Evolutionary conservation across 2,113 vertebrate species (phyloP).

Genomic region (Dolichotis patagonum): DNA sequence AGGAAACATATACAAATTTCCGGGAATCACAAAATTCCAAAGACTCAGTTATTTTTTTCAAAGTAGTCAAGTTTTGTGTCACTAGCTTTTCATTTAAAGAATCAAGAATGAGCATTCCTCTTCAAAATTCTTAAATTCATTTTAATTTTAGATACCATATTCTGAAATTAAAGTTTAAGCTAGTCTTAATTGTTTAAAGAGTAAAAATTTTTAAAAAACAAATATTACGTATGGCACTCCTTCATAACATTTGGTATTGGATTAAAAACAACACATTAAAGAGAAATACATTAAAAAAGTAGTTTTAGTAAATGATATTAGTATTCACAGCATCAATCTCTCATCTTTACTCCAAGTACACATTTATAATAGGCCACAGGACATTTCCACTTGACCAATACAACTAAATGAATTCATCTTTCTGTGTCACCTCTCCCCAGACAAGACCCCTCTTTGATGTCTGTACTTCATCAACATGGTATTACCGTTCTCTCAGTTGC

Average conservation of each 20-base stretch:
- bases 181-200: constrained; percentile 1
- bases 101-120: constrained; percentile 47
- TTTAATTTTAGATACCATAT: constrained; percentile 8
- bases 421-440: background rate
- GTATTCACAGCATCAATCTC: background rate
- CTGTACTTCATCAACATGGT: background rate
- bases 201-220: background rate
- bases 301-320: background rate
- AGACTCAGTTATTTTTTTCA: background rate
- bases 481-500: background rate
- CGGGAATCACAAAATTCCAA: constrained; percentile 12
- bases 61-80: background rate
- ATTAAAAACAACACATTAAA: background rate
- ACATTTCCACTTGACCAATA: constrained; percentile 5
- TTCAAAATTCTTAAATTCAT: background rate
- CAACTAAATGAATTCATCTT: background rate
- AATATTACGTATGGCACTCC: background rate
- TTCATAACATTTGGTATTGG: background rate
- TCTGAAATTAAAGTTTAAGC: background rate
- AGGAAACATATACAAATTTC: constrained; percentile 12
- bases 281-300: background rate
- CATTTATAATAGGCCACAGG: background rate
- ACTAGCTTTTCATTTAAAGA: background rate
- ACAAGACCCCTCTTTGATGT: background rate
- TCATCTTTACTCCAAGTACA: background rate